Evolutionary conservation across 2,888 invertebrate species (phyloP).

Genomic region (Hypena proboscidalis): DNA sequence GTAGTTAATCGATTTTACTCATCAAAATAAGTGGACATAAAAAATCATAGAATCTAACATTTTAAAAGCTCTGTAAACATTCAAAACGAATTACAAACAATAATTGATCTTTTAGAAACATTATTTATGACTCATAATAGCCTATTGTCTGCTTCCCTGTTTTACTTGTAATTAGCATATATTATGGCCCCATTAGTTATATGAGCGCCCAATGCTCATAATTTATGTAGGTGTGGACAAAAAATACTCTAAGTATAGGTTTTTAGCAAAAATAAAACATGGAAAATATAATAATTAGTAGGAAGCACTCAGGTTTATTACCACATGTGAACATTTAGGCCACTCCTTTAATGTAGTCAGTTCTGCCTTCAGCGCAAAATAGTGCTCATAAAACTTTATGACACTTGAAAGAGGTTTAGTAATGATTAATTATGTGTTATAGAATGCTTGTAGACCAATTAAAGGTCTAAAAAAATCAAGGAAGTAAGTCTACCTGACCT

Average conservation of each 20-base stretch:
- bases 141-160: constrained; percentile 49
- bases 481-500: too few species aligned
- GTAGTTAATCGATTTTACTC: too few species aligned
- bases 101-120: constrained; percentile 26
- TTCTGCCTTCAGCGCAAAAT: too few species aligned
- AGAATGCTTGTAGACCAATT: too few species aligned
- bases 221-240: constrained; percentile 22
- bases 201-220: constrained; percentile 38
- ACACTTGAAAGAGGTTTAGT: too few species aligned
- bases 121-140: constrained; percentile 63
- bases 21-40: too few species aligned
- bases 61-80: constrained; percentile 14
- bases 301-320: not conserved
- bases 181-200: constrained; percentile 62
- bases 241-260: constrained; percentile 20
- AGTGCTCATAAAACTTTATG: too few species aligned
- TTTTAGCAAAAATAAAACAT: constrained; percentile 3
- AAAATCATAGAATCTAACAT: not conserved
- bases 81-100: constrained; percentile 19
- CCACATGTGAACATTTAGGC: too few species aligned
- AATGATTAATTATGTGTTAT: too few species aligned
- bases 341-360: too few species aligned
- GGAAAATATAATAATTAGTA: not conserved
- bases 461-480: too few species aligned
- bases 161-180: constrained; percentile 65